Base-by-base conservation (phyloP, 2,113 vertebrate species). In the Notarius quadriscutis region DNA sequence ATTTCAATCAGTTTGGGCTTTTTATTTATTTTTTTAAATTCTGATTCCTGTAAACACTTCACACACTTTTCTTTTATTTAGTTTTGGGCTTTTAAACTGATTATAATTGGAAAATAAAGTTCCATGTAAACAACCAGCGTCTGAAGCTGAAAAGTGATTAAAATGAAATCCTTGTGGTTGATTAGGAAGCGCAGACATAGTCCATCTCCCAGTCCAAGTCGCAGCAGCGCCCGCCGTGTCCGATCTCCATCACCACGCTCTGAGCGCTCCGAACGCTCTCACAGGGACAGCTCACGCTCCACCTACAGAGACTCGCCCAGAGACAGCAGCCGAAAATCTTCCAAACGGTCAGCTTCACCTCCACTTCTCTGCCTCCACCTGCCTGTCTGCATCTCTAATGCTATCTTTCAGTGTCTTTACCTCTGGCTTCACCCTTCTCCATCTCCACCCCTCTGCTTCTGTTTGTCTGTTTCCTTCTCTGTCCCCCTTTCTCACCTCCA, bases 241-340 rank as follows among this genome's bases (percentile, higher is more conserved):
- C 97, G 97, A 22, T 99, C 98, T 0, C 96, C 98, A 0, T 99
- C 98, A 0, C 98, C 98, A 0, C 97, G 98, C 81, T 98, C 97
- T 0, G 96, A 97, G n/a, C 93, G 96, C 94, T 97, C 97, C 0
- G 97, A 99, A 67, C 93, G 96, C 94, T 97, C 98, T 20, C 97
- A 97, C 92, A 91, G 98, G 94, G 98, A 98, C 92, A 97, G 95
- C 7, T 98, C 97, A 34, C 96, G 97, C 22, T 95, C 97, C 0
- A 95, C 96, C 41, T 97, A 99, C 90, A 99, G 98, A 95, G 98
- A 99, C 80, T 99, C 98, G 11, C 98, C 98, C 30, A 96, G 98
- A 90, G 95, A 98, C 88, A 96, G 93, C 94, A 97, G 93, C 95
- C 98, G 97, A 92, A 99, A 98, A 91, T 96, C 95, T 91, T 96